A percentile compares a stretch with the other conserved stretches of the same genome.
These are phyloP conservation scores for Plusia festucae DNA, from an alignment of 2,888 invertebrate species.

Conservation along the genomic window DNA sequence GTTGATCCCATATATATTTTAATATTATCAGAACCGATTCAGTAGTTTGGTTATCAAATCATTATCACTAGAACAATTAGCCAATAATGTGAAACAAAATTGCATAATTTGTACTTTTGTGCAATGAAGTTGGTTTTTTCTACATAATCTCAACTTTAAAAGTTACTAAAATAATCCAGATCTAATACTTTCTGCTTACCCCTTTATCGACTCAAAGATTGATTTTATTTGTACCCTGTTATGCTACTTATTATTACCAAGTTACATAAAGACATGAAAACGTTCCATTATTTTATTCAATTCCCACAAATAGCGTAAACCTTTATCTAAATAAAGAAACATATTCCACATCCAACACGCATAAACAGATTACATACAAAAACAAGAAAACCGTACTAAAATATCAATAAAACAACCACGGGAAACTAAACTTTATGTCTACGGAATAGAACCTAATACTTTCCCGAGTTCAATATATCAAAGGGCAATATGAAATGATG, in stretches of 20 bases:
- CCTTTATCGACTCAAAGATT: neutral
- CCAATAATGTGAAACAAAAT: too few relatives aligned
- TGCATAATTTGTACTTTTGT: too few relatives aligned
- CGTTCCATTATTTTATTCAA: neutral
- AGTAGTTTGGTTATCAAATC: too few relatives aligned
- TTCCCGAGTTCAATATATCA: slow-evolving; percentile 39
- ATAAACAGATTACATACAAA: slow-evolving; percentile 38
- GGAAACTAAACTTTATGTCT: slow-evolving; percentile 23
- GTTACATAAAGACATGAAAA: neutral
- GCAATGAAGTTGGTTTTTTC: too few relatives aligned
- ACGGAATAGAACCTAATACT: slow-evolving; percentile 6
- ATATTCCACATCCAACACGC: slow-evolving; percentile 31
- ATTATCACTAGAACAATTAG: too few relatives aligned
- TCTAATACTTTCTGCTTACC: neutral
- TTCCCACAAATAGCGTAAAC: slow-evolving; percentile 23
- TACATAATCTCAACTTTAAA: too few relatives aligned
- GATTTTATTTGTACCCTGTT: neutral
- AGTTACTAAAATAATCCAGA: too few relatives aligned
- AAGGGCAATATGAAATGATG: slow-evolving; percentile 54
- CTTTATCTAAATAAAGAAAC: slow-evolving; percentile 31
- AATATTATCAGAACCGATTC: too few relatives aligned
- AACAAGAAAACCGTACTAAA: slow-evolving; percentile 29
- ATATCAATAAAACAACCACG: slow-evolving; percentile 19
- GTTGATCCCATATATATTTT: too few relatives aligned
- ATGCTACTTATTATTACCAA: neutral